A percentile compares a stretch with the other conserved stretches of the same genome.
phyloP scores from a whole-genome alignment of 2,888 invertebrate genomes.

The Acrobasis repandana region DNA sequence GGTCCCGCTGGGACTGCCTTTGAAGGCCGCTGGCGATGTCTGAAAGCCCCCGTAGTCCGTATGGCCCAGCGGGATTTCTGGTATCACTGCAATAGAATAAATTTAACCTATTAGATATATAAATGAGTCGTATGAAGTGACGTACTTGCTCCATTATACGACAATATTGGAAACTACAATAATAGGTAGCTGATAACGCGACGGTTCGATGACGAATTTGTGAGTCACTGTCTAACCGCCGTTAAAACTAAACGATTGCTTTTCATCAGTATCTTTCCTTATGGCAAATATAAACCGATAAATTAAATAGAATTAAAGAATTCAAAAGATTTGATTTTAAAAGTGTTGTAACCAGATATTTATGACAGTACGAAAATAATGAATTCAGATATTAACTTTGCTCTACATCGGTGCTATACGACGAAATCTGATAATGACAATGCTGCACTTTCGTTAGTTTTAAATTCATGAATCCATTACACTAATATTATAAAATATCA shows the following conservation, averaged over 20 bases:
- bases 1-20: slow-evolving; percentile 65
- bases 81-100: slow-evolving; percentile 69
- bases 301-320: too few species aligned
- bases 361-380: too few species aligned
- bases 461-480: too few species aligned
- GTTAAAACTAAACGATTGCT: neutral
- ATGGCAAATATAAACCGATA: too few species aligned
- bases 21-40: slow-evolving; percentile 61
- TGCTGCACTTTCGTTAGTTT: too few species aligned
- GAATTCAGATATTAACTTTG: too few species aligned
- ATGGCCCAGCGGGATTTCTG: slow-evolving; percentile 80
- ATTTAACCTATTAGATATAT: neutral
- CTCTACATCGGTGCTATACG: too few species aligned
- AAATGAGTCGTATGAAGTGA: neutral
- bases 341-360: too few species aligned
- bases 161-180: slow-evolving; percentile 2
- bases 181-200: neutral
- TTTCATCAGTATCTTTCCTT: too few species aligned
- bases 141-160: neutral
- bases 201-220: slow-evolving; percentile 3
- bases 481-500: too few species aligned
- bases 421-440: too few species aligned
- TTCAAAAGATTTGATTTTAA: too few species aligned
- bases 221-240: slow-evolving; percentile 2
- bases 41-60: slow-evolving; percentile 72